Evolutionary conservation across 2,888 invertebrate species (phyloP).

Genomic region (Drosophila mercatorum): DNA sequence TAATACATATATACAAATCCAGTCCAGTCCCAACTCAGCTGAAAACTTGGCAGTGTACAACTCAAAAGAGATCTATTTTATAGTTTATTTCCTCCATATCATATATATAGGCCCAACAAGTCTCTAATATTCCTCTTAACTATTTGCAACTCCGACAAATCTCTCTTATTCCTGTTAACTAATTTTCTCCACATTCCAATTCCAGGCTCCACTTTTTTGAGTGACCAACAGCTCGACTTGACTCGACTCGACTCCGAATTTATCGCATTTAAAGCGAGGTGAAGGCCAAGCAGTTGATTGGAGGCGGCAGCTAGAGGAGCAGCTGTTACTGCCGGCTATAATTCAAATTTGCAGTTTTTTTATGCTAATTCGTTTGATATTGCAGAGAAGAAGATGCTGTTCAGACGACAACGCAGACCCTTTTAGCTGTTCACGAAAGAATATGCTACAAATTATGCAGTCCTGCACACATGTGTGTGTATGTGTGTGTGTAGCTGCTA

Average conservation of each 20-base stretch:
- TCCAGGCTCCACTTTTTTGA: conserved; percentile 24
- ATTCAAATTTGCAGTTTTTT: conserved; percentile 83
- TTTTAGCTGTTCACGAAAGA: conserved; percentile 44
- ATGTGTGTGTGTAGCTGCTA: conserved; percentile 1
- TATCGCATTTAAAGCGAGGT: conserved; percentile 11
- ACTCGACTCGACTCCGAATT: conserved; percentile 17
- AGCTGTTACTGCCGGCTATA: conserved; percentile 67
- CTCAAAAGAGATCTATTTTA: neutral
- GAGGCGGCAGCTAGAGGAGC: conserved; percentile 26
- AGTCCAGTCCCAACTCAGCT: too few species aligned
- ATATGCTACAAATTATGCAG: conserved; percentile 60
- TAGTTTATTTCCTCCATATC: neutral
- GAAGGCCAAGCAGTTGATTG: conserved; percentile 6
- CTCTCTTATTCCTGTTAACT: too few species aligned
- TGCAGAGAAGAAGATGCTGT: conserved; percentile 62
- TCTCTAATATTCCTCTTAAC: too few species aligned
- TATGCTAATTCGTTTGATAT: conserved; percentile 81
- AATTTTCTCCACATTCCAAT: neutral
- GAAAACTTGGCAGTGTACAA: too few species aligned
- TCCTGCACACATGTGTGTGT: conserved; percentile 18
- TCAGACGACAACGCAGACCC: conserved; percentile 42
- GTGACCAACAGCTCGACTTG: conserved; percentile 27
- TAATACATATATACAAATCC: too few species aligned
- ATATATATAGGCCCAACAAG: neutral
- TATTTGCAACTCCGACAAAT: too few species aligned